Evolutionary conservation across 1,140 invertebrate species (phyloP).

Genomic region (Dolichoris vasculosae): DNA sequence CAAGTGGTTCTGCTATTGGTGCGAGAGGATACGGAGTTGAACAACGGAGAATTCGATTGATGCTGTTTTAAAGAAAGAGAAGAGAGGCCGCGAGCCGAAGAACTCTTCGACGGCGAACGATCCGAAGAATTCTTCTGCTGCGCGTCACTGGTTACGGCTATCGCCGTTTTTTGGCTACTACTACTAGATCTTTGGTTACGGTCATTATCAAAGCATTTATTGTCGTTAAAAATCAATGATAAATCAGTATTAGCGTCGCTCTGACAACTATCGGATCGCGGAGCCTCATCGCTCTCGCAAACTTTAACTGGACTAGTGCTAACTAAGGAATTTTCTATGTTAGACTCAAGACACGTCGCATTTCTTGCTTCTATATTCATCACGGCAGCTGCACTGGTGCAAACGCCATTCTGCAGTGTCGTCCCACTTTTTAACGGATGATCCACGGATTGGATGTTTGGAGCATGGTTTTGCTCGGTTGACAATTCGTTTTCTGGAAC

Average conservation of each 20-base stretch:
- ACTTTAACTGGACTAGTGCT: slow-evolving; percentile 32
- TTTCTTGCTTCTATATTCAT: neutral
- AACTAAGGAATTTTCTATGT: slow-evolving; percentile 13
- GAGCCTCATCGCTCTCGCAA: neutral
- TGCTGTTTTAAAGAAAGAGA: slow-evolving; percentile 15
- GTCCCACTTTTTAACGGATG: slow-evolving; percentile 12
- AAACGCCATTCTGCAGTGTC: slow-evolving; percentile 22
- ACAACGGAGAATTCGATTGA: neutral
- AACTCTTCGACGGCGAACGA: slow-evolving; percentile 46
- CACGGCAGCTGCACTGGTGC: neutral
- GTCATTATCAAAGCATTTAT: slow-evolving; percentile 45
- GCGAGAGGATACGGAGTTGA: slow-evolving; percentile 10
- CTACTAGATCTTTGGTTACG: slow-evolving; percentile 51
- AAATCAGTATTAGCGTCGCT: slow-evolving; percentile 36
- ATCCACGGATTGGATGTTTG: neutral
- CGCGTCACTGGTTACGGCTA: slow-evolving; percentile 15
- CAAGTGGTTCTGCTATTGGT: neutral
- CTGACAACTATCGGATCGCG: slow-evolving; percentile 14
- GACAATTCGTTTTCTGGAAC: neutral
- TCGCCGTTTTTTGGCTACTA: slow-evolving; percentile 40
- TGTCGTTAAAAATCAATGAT: slow-evolving; percentile 41
- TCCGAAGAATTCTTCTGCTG: slow-evolving; percentile 45
- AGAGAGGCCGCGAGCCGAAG: slow-evolving; percentile 56
- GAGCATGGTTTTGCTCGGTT: neutral
- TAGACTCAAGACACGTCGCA: neutral